phyloP scores from a whole-genome alignment of 2,113 vertebrate species.

The Synodontis membranacea region DNA sequence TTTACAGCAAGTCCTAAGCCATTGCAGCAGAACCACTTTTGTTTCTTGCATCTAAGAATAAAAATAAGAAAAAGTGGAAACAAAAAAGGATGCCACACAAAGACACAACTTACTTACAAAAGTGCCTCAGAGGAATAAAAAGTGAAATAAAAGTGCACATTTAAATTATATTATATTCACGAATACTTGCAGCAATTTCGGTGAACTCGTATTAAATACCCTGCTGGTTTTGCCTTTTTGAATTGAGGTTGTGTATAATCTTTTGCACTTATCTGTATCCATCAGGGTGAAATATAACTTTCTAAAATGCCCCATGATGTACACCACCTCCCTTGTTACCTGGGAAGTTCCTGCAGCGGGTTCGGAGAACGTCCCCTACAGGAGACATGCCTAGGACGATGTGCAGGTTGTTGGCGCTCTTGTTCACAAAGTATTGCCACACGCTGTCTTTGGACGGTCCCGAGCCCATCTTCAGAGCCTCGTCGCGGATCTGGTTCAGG shows the following conservation, averaged over 20 bases:
- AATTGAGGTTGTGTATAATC: not conserved
- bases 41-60: too few relatives aligned
- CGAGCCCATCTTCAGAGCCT: constrained; percentile 78
- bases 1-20: too few relatives aligned
- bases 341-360: constrained; percentile 94
- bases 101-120: not conserved
- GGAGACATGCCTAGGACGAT: constrained; percentile 94
- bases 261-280: not conserved
- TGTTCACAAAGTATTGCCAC: constrained; percentile 93
- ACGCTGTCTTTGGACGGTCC: constrained; percentile 85
- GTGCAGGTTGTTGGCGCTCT: constrained; percentile 90
- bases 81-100: too few relatives aligned
- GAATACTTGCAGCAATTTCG: not conserved
- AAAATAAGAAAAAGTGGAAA: not conserved
- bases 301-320: not conserved
- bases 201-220: not conserved
- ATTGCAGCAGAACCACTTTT: too few relatives aligned
- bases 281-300: not conserved
- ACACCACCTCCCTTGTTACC: constrained; percentile 66
- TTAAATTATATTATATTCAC: not conserved
- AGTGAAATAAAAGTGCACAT: not conserved
- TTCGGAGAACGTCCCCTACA: constrained; percentile 85
- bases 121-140: not conserved
- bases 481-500: constrained; percentile 79
- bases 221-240: not conserved